Base-by-base conservation (phyloP, 2,888 invertebrate genomes). In the Hofmannophila pseudospretella region DNA sequence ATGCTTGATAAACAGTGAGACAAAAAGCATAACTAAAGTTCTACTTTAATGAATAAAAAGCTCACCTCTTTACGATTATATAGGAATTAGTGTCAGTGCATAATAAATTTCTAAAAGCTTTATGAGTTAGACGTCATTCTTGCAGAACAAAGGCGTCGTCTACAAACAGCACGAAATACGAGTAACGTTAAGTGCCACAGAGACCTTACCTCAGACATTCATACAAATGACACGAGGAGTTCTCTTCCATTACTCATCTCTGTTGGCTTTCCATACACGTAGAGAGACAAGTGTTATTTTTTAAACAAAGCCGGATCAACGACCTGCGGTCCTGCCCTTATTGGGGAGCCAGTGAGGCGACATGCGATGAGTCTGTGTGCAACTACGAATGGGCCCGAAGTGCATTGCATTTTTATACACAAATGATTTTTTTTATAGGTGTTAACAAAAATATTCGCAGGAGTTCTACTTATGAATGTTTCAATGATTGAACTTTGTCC, bases 271-370 rank as follows among this genome's bases (percentile, higher is more conserved):
- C 75, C 67, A 62, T 64, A 58, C 78, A 76, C 73, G 78, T 71
- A 61, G 58, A 62, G 60, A 70, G 68, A 69, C 67, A 67, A 69
- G 70, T 71, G 69, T 72, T 73, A 59, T 67, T 69, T 73, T 79
- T 77, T 68, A 64, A 82, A 81, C 81, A 82, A 80, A 80, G 60
- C 41, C 60, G 65, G 81, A 54, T 68, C 80, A 77, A 68, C 61
- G 81, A 79, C 81, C 82, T 65, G 58, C 58, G 7, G 8, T 29
- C 8, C 13, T 61, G 59, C 56, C 82, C 81, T 73, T 81, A 79
- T 80, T 72, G 80, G 79, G 57, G 67, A 72, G 64, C 56, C 69
- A 68, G 64, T 68, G 57, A 58, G 63, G 52, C 56, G 51, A 60
- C 56, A 41, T 32, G 28, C 8, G 16, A 28, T 11, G 16, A 14